Evolutionary conservation across 2,888 invertebrate species (phyloP).

Genomic region (Eledone cirrhosa): DNA sequence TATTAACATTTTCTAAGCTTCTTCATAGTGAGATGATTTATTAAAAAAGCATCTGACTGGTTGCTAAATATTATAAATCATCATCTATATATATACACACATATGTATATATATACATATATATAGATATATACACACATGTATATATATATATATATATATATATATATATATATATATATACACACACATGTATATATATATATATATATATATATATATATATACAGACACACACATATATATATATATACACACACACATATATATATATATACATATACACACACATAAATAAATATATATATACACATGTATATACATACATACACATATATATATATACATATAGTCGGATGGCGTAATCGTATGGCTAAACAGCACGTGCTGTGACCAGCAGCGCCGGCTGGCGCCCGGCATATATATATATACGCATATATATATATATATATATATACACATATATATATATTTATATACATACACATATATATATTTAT

Average conservation of each 20-base stretch:
- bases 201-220: not conserved
- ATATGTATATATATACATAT: conserved; percentile 7
- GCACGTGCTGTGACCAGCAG: not conserved
- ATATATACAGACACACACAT: not conserved
- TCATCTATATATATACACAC: not conserved
- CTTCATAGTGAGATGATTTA: too few species aligned
- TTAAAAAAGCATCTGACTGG: too few species aligned
- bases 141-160: not conserved
- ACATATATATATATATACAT: not conserved
- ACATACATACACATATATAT: not conserved
- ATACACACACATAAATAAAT: not conserved
- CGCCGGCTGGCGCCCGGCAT: not conserved
- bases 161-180: not conserved
- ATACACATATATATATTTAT: too few species aligned
- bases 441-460: too few species aligned
- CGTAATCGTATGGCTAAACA: not conserved
- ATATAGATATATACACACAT: not conserved
- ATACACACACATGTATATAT: not conserved
- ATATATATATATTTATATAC: too few species aligned
- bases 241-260: not conserved
- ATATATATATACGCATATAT: not conserved
- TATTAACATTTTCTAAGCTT: too few species aligned
- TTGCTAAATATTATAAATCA: not conserved
- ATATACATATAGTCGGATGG: too few species aligned
- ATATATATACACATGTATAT: not conserved